Percentiles rank a stretch among this genome's conserved stretches.
Evolutionary conservation across 2,113 vertebrate genomes (phyloP).

Genomic region (Stegastes partitus): DNA sequence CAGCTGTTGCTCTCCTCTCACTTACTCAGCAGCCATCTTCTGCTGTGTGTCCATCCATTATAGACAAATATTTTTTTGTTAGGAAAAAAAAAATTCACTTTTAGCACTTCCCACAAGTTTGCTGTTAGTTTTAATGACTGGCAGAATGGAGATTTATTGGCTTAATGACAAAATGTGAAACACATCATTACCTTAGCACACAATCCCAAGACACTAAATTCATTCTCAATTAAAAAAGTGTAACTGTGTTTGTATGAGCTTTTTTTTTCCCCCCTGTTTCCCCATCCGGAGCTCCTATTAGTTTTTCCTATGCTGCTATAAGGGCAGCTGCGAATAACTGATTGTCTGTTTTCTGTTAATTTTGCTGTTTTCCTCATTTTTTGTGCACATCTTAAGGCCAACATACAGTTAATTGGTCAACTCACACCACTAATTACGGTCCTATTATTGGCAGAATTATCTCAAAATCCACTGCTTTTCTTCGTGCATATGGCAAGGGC

Average conservation of each 20-base stretch:
- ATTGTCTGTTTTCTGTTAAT: background rate
- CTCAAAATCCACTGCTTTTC: slow-evolving; percentile 24
- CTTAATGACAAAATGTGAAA: slow-evolving; percentile 71
- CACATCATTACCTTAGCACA: slow-evolving; percentile 77
- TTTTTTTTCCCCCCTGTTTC: background rate
- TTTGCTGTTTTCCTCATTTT: background rate
- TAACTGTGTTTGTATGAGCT: background rate
- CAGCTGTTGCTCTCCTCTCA: no score
- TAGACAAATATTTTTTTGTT: slow-evolving; percentile 14
- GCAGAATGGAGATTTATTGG: slow-evolving; percentile 68
- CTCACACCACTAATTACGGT: slow-evolving; percentile 36
- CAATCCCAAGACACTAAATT: slow-evolving; percentile 42
- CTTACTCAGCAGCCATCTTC: background rate
- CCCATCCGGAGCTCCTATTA: background rate
- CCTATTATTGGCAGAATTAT: slow-evolving; percentile 18
- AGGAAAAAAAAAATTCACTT: slow-evolving; percentile 44
- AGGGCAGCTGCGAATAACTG: background rate
- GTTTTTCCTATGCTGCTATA: background rate
- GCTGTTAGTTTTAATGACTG: slow-evolving; percentile 71
- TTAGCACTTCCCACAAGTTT: slow-evolving; percentile 44
- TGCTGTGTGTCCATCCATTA: slow-evolving; percentile 2
- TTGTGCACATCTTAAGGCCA: background rate
- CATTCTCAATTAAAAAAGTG: slow-evolving; percentile 60
- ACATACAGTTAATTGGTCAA: slow-evolving; percentile 15
- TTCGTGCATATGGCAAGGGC: slow-evolving; percentile 19